Evolutionary conservation across 2,888 invertebrate species (phyloP).

Genomic region (Melanotus villosus): DNA sequence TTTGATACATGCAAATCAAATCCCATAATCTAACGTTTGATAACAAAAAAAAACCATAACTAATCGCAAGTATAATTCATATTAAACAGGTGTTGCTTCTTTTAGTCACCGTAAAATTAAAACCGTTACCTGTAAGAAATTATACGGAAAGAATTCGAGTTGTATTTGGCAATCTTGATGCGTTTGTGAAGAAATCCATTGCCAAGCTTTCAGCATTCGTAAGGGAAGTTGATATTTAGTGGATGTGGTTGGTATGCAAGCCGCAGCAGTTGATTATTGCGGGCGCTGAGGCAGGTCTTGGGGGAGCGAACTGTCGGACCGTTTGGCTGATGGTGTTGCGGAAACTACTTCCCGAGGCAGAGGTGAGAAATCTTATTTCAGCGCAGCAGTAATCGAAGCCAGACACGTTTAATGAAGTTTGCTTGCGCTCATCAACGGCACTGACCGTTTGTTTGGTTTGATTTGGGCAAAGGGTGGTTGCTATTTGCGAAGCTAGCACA

Average conservation of each 20-base stretch:
- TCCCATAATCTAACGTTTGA: too few species aligned
- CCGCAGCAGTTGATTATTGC: slow-evolving; percentile 56
- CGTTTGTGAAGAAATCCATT: slow-evolving; percentile 27
- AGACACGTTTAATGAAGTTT: slow-evolving; percentile 67
- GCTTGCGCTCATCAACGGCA: slow-evolving; percentile 57
- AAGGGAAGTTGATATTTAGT: slow-evolving; percentile 48
- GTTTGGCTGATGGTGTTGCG: slow-evolving; percentile 52
- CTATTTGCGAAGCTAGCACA: neutral
- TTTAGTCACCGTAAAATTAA: too few species aligned
- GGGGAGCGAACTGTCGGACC: slow-evolving; percentile 52
- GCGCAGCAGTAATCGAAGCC: slow-evolving; percentile 64
- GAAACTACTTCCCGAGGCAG: slow-evolving; percentile 58
- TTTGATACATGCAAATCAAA: too few species aligned
- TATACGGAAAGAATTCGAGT: neutral
- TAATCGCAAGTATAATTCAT: too few species aligned
- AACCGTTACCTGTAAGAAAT: too few species aligned
- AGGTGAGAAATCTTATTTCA: slow-evolving; percentile 67
- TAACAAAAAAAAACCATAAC: too few species aligned
- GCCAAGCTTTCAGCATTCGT: slow-evolving; percentile 43
- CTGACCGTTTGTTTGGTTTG: slow-evolving; percentile 57
- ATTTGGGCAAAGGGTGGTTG: slow-evolving; percentile 49
- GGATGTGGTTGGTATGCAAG: slow-evolving; percentile 55
- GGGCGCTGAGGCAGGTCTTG: slow-evolving; percentile 57
- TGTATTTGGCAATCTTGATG: neutral
- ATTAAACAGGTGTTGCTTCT: too few species aligned